Conservation (phyloP, 2,888 invertebrate genomes). For the Eulithis testata region DNA sequence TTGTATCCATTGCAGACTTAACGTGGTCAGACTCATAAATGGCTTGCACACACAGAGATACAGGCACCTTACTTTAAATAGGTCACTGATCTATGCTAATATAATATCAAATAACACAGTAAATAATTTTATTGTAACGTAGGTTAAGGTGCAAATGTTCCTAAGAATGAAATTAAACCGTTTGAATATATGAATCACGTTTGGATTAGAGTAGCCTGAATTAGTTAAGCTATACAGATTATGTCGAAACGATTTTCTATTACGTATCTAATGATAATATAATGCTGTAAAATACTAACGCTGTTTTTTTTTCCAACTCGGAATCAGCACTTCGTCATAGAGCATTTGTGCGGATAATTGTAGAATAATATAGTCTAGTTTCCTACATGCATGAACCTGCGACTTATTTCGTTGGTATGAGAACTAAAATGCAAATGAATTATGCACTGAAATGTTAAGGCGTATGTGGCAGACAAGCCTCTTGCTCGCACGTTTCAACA, state of each 20-base stretch:
- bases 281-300: slow-evolving; percentile 35
- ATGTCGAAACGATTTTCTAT: slow-evolving; percentile 43
- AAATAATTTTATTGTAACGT: slow-evolving; percentile 45
- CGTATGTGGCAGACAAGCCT: no score
- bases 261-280: slow-evolving; percentile 39
- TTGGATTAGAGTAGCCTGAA: slow-evolving; percentile 29
- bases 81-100: background rate
- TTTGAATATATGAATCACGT: slow-evolving; percentile 49
- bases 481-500: no score
- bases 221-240: slow-evolving; percentile 34
- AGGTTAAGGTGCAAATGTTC: slow-evolving; percentile 83
- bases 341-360: no score
- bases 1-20: no score
- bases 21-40: no score
- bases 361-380: no score
- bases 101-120: slow-evolving; percentile 3
- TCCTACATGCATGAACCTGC: no score
- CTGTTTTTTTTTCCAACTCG: slow-evolving; percentile 15
- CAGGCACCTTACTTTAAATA: background rate
- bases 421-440: no score
- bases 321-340: no score
- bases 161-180: slow-evolving; percentile 75
- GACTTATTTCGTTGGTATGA: no score
- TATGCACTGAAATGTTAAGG: no score
- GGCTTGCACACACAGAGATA: no score